Base-by-base conservation (phyloP, 92 coral and sea anemone species). In the Umimayanthus kanabou region DNA sequence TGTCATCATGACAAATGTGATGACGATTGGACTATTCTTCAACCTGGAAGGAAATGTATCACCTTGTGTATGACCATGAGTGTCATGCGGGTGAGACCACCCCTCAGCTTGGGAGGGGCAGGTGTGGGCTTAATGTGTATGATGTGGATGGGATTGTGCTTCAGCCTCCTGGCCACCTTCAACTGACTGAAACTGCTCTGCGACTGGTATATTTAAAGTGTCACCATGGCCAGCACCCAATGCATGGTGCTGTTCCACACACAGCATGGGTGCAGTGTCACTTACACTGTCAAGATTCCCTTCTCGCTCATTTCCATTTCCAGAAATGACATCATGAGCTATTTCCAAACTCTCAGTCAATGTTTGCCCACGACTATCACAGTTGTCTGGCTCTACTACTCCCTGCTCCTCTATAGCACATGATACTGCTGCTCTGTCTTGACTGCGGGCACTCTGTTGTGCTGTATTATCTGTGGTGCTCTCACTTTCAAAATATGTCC, bases 401-500 rank as follows among this genome's bases (percentile, higher is more conserved):
- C 87, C 87, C 67, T 83, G 87, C 33, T 83, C 87, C 87, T 83
- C 87, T 83, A 67, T 26, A 18, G 84, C 71, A 80, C 84, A 57
- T 6, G 37, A 14, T 5, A 83, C 66, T 69, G 78, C 29, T 26
- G 30, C 15, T 40, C 76, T 47, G 5, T 70, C 66, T 72, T 71
- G 42, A 45, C 30, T 74, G 67, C 33, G 13, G 9, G 29, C 40
- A 71, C 26, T 72, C 58, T 83, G 87, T 45, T 70, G 78, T 23
- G 30, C 66, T 42, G 64, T 18, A 50, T 14, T 29, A 71, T 18
- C 42, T 14, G 43, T 28, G 6, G 5, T 67, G 20, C 39, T 39
- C 18, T 82, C 87, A 70, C 39, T 71, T 83, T 91, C 91, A 84
- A 89, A 94, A 80, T 94, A 93, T 3, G 90, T 88, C 98, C 98